phyloP scores from a whole-genome alignment of 2,888 invertebrate genomes.

The Hemaris fuciformis region DNA sequence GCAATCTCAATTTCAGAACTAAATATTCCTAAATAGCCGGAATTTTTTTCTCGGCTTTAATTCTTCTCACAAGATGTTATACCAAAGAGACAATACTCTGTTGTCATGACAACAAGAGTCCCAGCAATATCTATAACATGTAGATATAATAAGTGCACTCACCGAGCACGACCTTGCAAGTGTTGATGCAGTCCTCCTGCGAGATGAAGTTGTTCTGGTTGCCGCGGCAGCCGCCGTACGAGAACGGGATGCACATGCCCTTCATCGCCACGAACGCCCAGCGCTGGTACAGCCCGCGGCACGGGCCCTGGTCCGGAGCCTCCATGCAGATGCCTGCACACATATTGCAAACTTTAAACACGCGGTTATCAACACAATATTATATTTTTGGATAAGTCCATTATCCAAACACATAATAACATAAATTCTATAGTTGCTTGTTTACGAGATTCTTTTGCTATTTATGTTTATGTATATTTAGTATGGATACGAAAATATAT shows the following conservation, averaged over 20 bases:
- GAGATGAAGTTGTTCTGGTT: conserved; percentile 95
- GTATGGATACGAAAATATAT: too few relatives aligned
- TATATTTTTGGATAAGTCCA: too few relatives aligned
- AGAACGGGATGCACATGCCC: conserved; percentile 91
- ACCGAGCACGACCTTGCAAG: conserved; percentile 85
- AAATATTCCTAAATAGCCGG: too few relatives aligned
- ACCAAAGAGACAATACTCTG: too few relatives aligned
- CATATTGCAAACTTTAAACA: background rate
- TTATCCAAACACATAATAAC: too few relatives aligned
- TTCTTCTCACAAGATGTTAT: too few relatives aligned
- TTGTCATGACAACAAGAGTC: background rate
- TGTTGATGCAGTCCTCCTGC: conserved; percentile 87
- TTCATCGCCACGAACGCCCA: conserved; percentile 91
- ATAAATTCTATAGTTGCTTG: too few relatives aligned
- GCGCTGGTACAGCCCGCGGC: conserved; percentile 91
- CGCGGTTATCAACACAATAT: background rate
- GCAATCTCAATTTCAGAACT: too few relatives aligned
- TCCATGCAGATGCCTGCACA: conserved; percentile 90
- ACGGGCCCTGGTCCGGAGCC: conserved; percentile 90
- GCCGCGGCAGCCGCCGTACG: conserved; percentile 94
- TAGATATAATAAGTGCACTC: conserved; percentile 28
- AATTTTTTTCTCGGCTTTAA: too few relatives aligned
- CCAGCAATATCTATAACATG: background rate
- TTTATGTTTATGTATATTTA: too few relatives aligned
- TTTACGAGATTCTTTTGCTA: too few relatives aligned